These are phyloP conservation scores for Oxyruncus cristatus DNA, from an alignment of 2,113 vertebrate species.

Conservation along the genomic window DNA sequence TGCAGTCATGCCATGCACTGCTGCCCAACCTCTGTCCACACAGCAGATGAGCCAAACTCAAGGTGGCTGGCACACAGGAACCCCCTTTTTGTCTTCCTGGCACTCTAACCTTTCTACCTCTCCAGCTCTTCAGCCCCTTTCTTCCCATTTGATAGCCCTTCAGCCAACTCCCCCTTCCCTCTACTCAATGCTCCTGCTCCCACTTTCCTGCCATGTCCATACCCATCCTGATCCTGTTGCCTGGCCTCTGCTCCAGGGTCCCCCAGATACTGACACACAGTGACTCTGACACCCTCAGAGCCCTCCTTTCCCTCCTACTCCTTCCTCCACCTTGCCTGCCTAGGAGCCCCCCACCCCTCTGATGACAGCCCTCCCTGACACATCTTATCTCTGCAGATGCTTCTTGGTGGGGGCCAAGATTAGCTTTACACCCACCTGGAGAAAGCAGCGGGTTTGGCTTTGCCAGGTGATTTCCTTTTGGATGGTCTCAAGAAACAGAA, in stretches of 20 bases:
- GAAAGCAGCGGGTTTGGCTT: not conserved
- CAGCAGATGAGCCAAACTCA: not conserved
- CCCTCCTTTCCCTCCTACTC: not conserved
- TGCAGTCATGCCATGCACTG: fast-evolving
- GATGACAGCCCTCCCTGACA: not conserved
- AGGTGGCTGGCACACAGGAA: not conserved
- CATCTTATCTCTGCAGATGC: not conserved
- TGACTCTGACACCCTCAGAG: not conserved
- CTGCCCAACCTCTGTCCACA: not conserved
- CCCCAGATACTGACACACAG: not conserved
- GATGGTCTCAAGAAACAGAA: not conserved
- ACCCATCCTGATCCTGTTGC: not conserved
- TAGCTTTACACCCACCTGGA: not conserved
- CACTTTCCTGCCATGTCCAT: not conserved
- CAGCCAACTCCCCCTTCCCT: not conserved
- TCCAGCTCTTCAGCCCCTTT: not conserved
- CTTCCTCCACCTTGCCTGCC: not conserved
- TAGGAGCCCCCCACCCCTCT: not conserved
- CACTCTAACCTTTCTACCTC: not conserved
- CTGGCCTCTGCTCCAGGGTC: not conserved
- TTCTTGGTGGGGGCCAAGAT: not conserved
- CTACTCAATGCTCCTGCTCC: not conserved
- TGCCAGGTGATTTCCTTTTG: not conserved
- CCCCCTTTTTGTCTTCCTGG: not conserved
- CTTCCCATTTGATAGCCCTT: not conserved